Evolutionary conservation across 2,113 vertebrate species (phyloP), one percentile per base, ranked within the genome.

Genomic region (Gallinago media): DNA sequence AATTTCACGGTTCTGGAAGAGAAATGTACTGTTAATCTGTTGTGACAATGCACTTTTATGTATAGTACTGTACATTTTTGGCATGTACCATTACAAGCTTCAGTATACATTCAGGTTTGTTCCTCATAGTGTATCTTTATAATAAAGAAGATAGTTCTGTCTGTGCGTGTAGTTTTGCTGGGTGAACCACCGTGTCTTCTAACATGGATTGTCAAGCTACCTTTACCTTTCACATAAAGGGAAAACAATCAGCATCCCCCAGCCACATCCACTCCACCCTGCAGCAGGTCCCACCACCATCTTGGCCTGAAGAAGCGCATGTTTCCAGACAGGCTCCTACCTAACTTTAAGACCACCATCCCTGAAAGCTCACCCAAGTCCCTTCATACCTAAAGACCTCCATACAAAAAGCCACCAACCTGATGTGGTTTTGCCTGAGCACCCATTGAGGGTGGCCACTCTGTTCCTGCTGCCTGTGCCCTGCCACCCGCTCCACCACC

Each of bases 11-110:
- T 98, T 98, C 98, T 97, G 95, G 90, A 97, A 98, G 97, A 93
- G 97, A 97, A 97, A 98, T 94, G 97, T 98, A 98, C 98, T 97
- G 98, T 99, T 99, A 97, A 98, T 97, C 98, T 98, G 98, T 99
- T 98, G 99, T 99, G 98, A 99, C 98, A 96, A 98, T 99, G 99
- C 99, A 99, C 99, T 99, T 99, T 99, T 98, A 98, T 99, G 99
- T 99, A 99, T 98, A 99, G 98, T 99, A 99, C 98, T 99, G 99
- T 99, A 99, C 98, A 99, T 99, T 98, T 92, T 99, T 97, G 98
- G 99, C 99, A 99, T 99, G 99, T 99, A 98, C 98, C 98, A 98
- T 98, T 98, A 97, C 98, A 98, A 98, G 98, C 97, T 98, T 97
- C 99, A 97, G 97, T 98, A 98, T 98, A 98, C 96, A 97, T 98